Evolutionary conservation across 2,113 vertebrate species (phyloP).

Genomic region (Lepidothrix coronata): DNA sequence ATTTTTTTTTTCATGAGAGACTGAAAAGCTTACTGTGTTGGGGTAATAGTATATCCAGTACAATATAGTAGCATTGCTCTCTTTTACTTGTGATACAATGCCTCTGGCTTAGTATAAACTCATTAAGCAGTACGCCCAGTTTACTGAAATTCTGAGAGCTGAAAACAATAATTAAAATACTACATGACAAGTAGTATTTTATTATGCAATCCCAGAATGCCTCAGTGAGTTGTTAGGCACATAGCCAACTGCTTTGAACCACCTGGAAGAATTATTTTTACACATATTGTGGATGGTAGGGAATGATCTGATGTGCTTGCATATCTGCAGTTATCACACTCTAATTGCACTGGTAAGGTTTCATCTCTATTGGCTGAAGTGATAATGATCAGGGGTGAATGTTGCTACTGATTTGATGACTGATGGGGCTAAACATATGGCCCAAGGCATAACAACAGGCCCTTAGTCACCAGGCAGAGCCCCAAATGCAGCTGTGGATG

Average conservation of each 20-base stretch:
- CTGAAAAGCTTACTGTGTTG: neutral
- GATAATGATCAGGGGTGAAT: neutral
- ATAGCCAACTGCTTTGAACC: conserved; percentile 20
- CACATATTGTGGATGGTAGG: neutral
- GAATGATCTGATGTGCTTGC: neutral
- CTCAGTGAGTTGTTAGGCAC: neutral
- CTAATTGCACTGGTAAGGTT: neutral
- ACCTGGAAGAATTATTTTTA: conserved; percentile 43
- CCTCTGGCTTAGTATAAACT: neutral
- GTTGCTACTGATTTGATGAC: neutral
- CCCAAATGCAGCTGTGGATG: neutral
- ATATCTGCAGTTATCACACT: neutral
- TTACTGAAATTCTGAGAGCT: conserved; percentile 28
- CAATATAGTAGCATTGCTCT: neutral
- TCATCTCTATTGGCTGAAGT: neutral
- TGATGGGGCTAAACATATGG: neutral
- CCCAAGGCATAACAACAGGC: neutral
- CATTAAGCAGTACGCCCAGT: neutral
- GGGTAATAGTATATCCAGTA: neutral
- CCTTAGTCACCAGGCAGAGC: neutral
- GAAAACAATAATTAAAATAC: conserved; percentile 49
- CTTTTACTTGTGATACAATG: neutral
- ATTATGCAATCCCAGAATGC: conserved; percentile 12
- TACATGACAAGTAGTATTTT: conserved; percentile 15
- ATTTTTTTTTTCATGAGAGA: neutral